Evolutionary conservation across 1,140 invertebrate species (phyloP).

Genomic region (Dryas iulia): DNA sequence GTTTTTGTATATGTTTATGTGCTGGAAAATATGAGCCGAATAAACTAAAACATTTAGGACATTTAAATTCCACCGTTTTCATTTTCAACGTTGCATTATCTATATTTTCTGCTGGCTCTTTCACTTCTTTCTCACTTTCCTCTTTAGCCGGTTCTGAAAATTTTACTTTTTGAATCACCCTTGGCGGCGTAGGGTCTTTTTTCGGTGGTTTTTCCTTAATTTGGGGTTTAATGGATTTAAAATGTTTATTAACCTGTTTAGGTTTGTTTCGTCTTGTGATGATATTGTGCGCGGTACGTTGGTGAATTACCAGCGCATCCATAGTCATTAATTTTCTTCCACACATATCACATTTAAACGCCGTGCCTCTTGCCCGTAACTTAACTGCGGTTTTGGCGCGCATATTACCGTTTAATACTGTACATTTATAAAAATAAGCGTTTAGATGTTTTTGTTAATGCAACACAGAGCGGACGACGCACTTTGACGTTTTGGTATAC

Average conservation of each 20-base stretch:
- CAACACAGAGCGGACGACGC: constrained; percentile 30
- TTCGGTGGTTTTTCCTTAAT: constrained; percentile 15
- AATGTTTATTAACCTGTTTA: constrained; percentile 17
- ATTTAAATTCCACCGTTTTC: constrained; percentile 43
- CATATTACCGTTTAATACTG: constrained; percentile 34
- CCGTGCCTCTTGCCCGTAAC: constrained; percentile 33
- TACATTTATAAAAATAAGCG: constrained; percentile 18
- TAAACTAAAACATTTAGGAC: constrained; percentile 44
- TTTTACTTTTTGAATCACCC: constrained; percentile 6
- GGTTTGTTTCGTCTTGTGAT: constrained; percentile 29
- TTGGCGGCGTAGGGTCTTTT: constrained; percentile 5
- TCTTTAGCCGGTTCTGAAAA: background rate
- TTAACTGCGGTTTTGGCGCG: constrained; percentile 45
- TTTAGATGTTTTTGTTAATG: constrained; percentile 11
- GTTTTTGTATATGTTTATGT: constrained; percentile 55
- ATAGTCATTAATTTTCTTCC: constrained; percentile 42
- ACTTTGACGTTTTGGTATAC: constrained; percentile 29
- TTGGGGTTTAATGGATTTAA: constrained; percentile 1
- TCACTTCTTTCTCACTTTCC: constrained; percentile 5
- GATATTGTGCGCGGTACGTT: constrained; percentile 41
- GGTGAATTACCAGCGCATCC: constrained; percentile 41
- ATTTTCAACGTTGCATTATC: background rate
- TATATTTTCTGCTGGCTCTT: background rate
- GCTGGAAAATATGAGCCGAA: constrained; percentile 49
- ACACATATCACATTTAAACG: constrained; percentile 51